These are phyloP conservation scores for Gallinago paraguaiae DNA, from an alignment of 2,113 vertebrate species.

Conservation along the genomic window DNA sequence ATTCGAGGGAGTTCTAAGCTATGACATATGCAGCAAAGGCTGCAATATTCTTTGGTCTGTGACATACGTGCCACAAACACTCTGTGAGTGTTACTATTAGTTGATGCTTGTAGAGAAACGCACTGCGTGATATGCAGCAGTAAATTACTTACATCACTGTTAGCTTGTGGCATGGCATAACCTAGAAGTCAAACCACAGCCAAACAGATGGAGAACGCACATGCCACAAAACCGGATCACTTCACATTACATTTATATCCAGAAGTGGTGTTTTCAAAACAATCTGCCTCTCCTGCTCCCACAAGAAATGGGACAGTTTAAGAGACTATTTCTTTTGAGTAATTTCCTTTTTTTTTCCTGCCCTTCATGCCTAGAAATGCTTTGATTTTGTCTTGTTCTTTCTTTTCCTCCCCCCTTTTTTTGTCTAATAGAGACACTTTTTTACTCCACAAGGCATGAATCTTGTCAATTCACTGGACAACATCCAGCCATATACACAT, in stretches of 20 bases:
- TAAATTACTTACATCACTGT: slow-evolving; percentile 27
- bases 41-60: background rate
- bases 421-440: background rate
- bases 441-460: slow-evolving; percentile 28
- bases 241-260: background rate
- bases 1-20: background rate
- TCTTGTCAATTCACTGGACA: slow-evolving; percentile 69
- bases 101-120: background rate
- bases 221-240: background rate
- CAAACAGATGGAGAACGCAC: slow-evolving; percentile 30
- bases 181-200: slow-evolving; percentile 35
- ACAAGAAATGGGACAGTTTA: background rate
- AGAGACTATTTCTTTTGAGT: background rate
- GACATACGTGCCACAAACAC: slow-evolving; percentile 7
- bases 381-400: background rate
- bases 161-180: slow-evolving; percentile 42
- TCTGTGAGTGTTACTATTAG: background rate
- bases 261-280: slow-evolving; percentile 19
- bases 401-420: background rate
- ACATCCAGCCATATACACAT: slow-evolving; percentile 61
- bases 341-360: background rate
- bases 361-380: background rate
- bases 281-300: background rate
- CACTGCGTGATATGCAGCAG: background rate
- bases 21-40: background rate